These are phyloP conservation scores for Ecdyonurus torrentis DNA, from an alignment of 2,888 invertebrate genomes.

Conservation along the genomic window DNA sequence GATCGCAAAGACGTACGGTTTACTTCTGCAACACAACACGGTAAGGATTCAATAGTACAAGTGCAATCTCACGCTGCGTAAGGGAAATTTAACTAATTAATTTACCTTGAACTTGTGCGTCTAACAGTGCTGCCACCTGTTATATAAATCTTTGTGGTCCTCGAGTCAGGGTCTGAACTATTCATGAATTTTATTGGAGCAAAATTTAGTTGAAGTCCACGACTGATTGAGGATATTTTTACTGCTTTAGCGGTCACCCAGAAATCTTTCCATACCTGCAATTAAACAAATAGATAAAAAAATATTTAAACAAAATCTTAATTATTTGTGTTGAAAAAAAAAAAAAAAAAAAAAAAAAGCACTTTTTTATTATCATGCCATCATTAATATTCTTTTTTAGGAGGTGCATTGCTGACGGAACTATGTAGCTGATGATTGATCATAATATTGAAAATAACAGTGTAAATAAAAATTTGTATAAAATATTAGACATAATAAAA, in stretches of 20 bases:
- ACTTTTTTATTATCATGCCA: too few species aligned
- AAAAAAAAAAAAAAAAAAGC: too few species aligned
- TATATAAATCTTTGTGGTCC: background rate
- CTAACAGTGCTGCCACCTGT: slow-evolving; percentile 29
- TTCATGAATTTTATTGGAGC: background rate
- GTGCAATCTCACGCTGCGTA: background rate
- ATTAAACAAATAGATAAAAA: background rate
- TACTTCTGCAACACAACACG: slow-evolving; percentile 28
- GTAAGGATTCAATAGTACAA: background rate
- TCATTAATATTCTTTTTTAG: too few species aligned
- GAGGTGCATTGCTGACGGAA: too few species aligned
- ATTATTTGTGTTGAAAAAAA: background rate
- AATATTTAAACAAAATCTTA: background rate
- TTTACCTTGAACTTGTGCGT: slow-evolving; percentile 39
- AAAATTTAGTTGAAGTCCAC: background rate
- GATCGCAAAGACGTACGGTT: slow-evolving; percentile 50
- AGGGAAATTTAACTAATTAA: slow-evolving; percentile 1
- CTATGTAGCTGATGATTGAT: too few species aligned
- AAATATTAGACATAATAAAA: too few species aligned
- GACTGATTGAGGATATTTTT: background rate
- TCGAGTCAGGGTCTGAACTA: background rate
- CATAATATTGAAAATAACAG: too few species aligned
- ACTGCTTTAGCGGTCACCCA: slow-evolving; percentile 1
- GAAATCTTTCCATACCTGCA: background rate
- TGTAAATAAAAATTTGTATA: too few species aligned